These are phyloP conservation scores for Manduca sexta DNA, from an alignment of 1,140 invertebrate genomes.

Conservation along the genomic window DNA sequence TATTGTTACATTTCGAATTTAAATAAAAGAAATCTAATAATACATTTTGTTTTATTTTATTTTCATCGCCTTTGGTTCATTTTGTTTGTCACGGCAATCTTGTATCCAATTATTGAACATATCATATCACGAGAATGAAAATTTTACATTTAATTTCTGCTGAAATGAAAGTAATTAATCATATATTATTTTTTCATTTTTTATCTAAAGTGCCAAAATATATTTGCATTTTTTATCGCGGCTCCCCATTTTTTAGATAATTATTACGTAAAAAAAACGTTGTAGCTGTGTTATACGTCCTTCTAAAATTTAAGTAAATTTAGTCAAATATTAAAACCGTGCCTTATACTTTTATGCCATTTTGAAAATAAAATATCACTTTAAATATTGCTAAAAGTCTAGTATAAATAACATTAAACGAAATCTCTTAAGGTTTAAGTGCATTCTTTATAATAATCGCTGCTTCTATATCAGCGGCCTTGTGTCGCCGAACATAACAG, in stretches of 20 bases:
- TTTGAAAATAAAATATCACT: slow-evolving; percentile 64
- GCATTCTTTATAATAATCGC: too few relatives aligned
- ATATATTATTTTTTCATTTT: too few relatives aligned
- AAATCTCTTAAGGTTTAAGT: too few relatives aligned
- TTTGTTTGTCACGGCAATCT: not conserved
- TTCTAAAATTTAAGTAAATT: slow-evolving; percentile 55
- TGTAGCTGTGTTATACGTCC: slow-evolving; percentile 58
- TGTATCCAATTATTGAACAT: slow-evolving; percentile 21
- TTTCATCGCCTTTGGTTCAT: slow-evolving; percentile 31
- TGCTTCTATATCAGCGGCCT: too few relatives aligned
- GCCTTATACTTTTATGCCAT: slow-evolving; percentile 70
- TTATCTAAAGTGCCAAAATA: not conserved
- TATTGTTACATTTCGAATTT: slow-evolving; percentile 68
- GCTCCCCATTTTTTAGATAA: slow-evolving; percentile 24
- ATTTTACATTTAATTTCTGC: too few relatives aligned
- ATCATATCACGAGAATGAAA: too few relatives aligned
- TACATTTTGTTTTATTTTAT: slow-evolving; percentile 55
- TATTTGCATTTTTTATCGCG: slow-evolving; percentile 16
- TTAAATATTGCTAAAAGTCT: slow-evolving; percentile 55
- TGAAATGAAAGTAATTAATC: too few relatives aligned
- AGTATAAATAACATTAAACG: slow-evolving; percentile 20
- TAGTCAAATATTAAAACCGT: slow-evolving; percentile 61
- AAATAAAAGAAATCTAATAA: slow-evolving; percentile 62
- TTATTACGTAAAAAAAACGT: slow-evolving; percentile 13
- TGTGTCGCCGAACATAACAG: too few relatives aligned